A percentile compares a stretch with the other conserved stretches of the same genome.
These are phyloP conservation scores for Eurytoma adleriae DNA, from an alignment of 2,888 invertebrate genomes.

Conservation along the genomic window DNA sequence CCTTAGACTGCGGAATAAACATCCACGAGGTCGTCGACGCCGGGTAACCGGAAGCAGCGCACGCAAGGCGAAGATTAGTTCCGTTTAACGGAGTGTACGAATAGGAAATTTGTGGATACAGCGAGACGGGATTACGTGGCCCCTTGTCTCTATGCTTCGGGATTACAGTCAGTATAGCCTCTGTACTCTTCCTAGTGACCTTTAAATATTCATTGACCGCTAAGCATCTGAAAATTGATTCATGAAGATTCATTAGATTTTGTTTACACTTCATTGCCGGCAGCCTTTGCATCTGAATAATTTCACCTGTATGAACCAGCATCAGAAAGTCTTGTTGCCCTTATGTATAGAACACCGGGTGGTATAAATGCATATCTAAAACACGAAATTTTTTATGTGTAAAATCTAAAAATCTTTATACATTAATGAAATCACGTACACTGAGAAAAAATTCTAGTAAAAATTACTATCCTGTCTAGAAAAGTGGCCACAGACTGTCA, in stretches of 20 bases:
- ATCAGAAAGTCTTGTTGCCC: slow-evolving; percentile 76
- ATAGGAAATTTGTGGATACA: slow-evolving; percentile 71
- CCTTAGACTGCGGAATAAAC: slow-evolving; percentile 68
- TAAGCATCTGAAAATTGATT: slow-evolving; percentile 69
- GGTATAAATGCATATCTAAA: slow-evolving; percentile 76
- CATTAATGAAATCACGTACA: too few species aligned
- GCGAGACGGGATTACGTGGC: slow-evolving; percentile 37
- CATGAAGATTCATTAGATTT: background rate
- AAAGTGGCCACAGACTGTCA: too few species aligned
- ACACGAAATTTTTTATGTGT: slow-evolving; percentile 3
- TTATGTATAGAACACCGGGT: slow-evolving; percentile 78
- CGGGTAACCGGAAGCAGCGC: slow-evolving; percentile 77
- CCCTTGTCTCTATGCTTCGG: slow-evolving; percentile 1
- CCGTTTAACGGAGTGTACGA: slow-evolving; percentile 72
- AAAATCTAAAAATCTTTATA: too few species aligned
- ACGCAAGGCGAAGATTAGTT: slow-evolving; percentile 75
- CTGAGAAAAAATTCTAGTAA: too few species aligned
- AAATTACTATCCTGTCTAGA: too few species aligned
- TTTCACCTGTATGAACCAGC: slow-evolving; percentile 77
- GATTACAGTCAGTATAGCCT: slow-evolving; percentile 71
- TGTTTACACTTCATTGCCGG: background rate
- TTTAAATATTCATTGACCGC: slow-evolving; percentile 73
- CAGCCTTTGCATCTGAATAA: background rate
- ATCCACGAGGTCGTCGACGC: slow-evolving; percentile 73
- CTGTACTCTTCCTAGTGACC: slow-evolving; percentile 73